Base-by-base conservation (phyloP, 2,888 invertebrate genomes). In the Ashinkailepas kermadecensis region DNA sequence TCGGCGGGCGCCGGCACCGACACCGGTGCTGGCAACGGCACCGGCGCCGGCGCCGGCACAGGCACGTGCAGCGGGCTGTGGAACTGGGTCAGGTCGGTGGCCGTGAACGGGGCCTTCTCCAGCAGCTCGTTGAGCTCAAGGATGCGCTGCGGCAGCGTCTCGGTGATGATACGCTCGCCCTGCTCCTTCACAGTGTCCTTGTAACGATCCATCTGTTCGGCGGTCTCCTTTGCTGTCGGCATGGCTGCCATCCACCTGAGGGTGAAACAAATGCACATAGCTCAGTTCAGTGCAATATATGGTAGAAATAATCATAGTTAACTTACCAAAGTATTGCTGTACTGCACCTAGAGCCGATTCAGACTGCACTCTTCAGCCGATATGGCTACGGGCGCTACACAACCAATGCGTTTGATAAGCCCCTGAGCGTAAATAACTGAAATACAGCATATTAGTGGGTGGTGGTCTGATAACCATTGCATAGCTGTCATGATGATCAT, bases 61-160 rank as follows among this genome's bases (percentile, higher is more conserved):
- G 96, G 95, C 89, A 97, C 95, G 90, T 96, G 96, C 85, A 97
- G 89, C 82, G 90, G 92, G 89, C 93, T 92, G 87, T 94, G 92
- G 74, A 97, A 93, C 86, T 93, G 93, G 81, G 90, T 89, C 85
- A 95, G 91, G 86, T 93, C 92, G 83, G 93, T 91, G 86, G 94
- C 92, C 86, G 92, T 92, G 87, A 97, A 95, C 87, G 93, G 91
- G 82, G 93, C 90, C 58, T 94, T 94, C 87, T 94, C 93, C 85
- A 97, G 89, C 83, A 97, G 89, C 85, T 93, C 93, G 89, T 97
- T 96, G 83, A 97, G 89, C 87, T 94, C 93, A 12, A 96, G 93
- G 85, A 97, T 97, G 88, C 96, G 97, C 86, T 94, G 93, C 18
- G 98, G 97, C 88, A 97, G 97, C 80, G 94, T 94, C 88, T 93